Base-by-base conservation (phyloP, 2,797 vertebrate species). In the Gymnothorax javanicus region DNA sequence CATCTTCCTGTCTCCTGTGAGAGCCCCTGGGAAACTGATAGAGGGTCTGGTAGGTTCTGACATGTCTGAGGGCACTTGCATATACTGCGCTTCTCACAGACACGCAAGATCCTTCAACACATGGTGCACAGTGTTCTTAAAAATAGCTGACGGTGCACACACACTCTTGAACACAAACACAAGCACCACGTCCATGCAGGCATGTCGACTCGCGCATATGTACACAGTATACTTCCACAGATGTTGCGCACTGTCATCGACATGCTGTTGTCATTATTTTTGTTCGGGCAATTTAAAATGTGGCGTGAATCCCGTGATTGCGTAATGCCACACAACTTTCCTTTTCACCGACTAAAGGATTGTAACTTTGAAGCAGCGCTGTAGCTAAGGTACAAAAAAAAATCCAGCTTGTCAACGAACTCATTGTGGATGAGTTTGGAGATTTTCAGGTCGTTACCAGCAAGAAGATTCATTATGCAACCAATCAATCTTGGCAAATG, bases 21-120 rank as follows among this genome's bases (percentile, higher is more conserved):
- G 56, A 71, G 43, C 33, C 64, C 64, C 64, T 91, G 90, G 79
- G 85, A 91, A 89, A 88, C 69, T 20, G 56, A 92, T 54, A 69
- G 82, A 79, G 87, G 86, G 73, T 54, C 56, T 75, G 85, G 82
- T 81, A 27, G 54, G 64, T 62, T 43, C 56, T 83, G 82, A 27
- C 23, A 59, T 60, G 50, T 23, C 75, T 79, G 5, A 15, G 52
- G 33, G 43, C 33, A 79, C 33, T 50, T 17, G 17, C 43, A 52
- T 27, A 79, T 27, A 7, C 4, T 67, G 64, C 64, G 23, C 7
- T 67, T 23, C 67, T 8, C 67, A 71, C 67, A 71, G 4, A n/a
- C 43, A 56, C 77, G 15, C 15, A 23, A 23, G 2, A 56, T 15
- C 23, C 77, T 11, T 27, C 33, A 25, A 77, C n/a, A 77, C 25